A percentile compares a stretch with the other conserved stretches of the same genome.
Conservation (phyloP, 2,113 vertebrate genomes). For the Campylomormyrus numenius region DNA sequence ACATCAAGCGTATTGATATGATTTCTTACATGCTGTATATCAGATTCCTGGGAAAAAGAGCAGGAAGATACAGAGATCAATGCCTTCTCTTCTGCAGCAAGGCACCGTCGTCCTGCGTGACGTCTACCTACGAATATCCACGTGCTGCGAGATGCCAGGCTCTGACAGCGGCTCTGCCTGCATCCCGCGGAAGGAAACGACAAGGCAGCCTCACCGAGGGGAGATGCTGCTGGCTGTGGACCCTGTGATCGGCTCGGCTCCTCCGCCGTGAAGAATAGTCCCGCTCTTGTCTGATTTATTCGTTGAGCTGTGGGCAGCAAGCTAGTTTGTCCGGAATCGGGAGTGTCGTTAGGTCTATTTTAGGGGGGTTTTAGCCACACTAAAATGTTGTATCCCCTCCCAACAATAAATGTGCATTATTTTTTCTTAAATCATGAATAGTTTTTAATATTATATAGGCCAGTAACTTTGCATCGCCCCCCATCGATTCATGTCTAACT, state of each 20-base stretch:
- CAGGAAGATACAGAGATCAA: neutral
- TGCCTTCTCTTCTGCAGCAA: neutral
- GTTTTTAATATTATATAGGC: neutral
- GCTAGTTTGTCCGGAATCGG: neutral
- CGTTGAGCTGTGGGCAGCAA: neutral
- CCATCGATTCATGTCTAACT: neutral
- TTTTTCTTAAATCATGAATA: neutral
- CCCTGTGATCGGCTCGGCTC: neutral
- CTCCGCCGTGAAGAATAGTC: slow-evolving; percentile 2
- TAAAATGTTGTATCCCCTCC: neutral
- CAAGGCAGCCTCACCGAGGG: neutral
- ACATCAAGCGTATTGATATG: neutral
- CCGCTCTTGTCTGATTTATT: neutral
- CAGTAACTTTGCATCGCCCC: neutral
- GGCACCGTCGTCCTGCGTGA: neutral
- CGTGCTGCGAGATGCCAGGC: neutral
- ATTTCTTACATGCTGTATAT: neutral
- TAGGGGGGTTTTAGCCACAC: neutral
- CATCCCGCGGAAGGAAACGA: slow-evolving; percentile 3
- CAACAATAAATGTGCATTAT: neutral
- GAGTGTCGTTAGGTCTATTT: neutral
- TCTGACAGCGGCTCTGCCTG: neutral
- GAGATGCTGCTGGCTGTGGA: neutral
- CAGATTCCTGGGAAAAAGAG: neutral
- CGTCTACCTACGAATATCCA: neutral